Evolutionary conservation across 1,140 invertebrate species (phyloP).

Genomic region (Leptinotarsa lineolata): DNA sequence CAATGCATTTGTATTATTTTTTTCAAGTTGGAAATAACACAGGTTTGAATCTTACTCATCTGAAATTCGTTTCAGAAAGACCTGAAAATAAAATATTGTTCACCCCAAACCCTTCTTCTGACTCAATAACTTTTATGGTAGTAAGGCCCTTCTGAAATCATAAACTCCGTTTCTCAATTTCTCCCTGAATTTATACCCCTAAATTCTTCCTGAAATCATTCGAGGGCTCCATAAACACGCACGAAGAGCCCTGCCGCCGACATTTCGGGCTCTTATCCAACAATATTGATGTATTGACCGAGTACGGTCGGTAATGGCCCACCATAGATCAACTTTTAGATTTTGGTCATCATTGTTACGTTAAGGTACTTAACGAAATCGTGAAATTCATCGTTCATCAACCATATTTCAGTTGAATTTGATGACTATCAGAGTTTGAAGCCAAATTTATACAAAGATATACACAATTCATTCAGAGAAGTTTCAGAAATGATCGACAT

Average conservation of each 20-base stretch:
- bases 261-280: slow-evolving; percentile 12
- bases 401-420: background rate
- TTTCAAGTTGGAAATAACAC: too few species aligned
- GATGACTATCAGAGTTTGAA: too few species aligned
- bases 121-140: background rate
- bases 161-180: slow-evolving; percentile 1
- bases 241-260: background rate
- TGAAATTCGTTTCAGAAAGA: background rate
- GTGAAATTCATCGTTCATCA: too few species aligned
- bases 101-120: background rate
- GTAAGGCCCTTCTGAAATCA: background rate
- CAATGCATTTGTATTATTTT: too few species aligned
- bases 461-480: too few species aligned
- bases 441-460: too few species aligned
- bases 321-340: slow-evolving; percentile 7
- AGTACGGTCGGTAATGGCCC: background rate
- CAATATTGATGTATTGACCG: slow-evolving; percentile 7
- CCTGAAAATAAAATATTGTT: background rate
- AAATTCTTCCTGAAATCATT: background rate
- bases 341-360: slow-evolving; percentile 20
- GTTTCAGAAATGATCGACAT: too few species aligned
- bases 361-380: slow-evolving; percentile 2
- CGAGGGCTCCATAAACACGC: background rate
- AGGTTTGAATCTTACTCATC: too few species aligned
- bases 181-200: background rate